Conservation (phyloP, 2,113 vertebrate genomes). For the Hemibagrus wyckioides region DNA sequence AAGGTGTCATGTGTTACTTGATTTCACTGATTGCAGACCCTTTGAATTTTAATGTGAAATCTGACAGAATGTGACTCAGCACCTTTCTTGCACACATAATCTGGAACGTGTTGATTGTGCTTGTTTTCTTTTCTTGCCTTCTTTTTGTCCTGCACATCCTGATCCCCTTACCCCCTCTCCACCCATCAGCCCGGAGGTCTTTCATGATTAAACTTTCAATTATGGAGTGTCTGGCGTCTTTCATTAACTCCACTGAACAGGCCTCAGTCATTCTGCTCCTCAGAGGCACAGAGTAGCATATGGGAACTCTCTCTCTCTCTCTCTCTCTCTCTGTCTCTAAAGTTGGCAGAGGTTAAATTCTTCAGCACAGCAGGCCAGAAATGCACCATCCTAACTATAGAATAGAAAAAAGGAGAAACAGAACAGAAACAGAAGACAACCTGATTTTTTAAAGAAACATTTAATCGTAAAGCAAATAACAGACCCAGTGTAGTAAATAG, state of each 20-base stretch:
- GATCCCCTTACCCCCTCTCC: not conserved
- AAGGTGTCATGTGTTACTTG: slow-evolving; percentile 14
- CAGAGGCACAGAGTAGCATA: slow-evolving; percentile 18
- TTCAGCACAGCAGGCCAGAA: not conserved
- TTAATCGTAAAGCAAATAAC: not conserved
- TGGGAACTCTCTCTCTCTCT: slow-evolving; percentile 8
- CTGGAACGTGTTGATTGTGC: slow-evolving; percentile 41
- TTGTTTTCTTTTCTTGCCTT: slow-evolving; percentile 32
- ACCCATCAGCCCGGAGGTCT: slow-evolving; percentile 38
- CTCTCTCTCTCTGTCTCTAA: not conserved
- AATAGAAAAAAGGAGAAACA: no score
- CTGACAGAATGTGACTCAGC: not conserved
- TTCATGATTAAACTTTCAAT: slow-evolving; percentile 61
- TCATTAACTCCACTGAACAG: slow-evolving; percentile 31
- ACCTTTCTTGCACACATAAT: slow-evolving; percentile 16
- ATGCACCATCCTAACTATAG: not conserved
- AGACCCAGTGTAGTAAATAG: not conserved
- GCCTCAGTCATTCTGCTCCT: slow-evolving; percentile 26
- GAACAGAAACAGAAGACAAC: not conserved
- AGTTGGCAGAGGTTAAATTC: not conserved
- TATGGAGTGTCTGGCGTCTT: slow-evolving; percentile 39
- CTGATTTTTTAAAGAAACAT: not conserved
- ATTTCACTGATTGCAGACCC: not conserved
- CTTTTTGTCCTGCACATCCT: slow-evolving; percentile 40
- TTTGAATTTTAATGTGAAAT: slow-evolving; percentile 38